These are phyloP conservation scores for Gadopsis bispinosus DNA, from an alignment of 2,797 vertebrate genomes.

Conservation along the genomic window DNA sequence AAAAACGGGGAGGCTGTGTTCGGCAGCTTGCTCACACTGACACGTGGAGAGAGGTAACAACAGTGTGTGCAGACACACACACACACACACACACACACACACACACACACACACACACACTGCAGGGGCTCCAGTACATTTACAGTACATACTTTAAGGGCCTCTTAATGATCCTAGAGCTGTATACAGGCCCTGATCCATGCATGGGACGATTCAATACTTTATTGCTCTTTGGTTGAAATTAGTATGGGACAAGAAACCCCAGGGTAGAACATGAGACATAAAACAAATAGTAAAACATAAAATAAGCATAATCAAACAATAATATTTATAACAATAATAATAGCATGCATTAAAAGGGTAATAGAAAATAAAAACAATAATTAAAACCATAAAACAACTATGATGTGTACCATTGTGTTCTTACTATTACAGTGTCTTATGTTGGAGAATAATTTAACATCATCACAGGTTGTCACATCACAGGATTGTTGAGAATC, in stretches of 20 bases:
- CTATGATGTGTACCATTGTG: neutral
- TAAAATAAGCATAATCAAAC: neutral
- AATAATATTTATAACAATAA: too few species aligned
- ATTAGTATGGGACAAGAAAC: neutral
- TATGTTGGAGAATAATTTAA: too few species aligned
- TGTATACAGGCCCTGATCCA: neutral
- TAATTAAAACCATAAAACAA: too few species aligned
- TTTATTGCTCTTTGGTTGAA: neutral
- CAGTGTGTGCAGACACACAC: too few species aligned
- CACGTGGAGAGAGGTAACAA: too few species aligned
- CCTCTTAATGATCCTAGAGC: neutral
- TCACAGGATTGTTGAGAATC: too few species aligned
- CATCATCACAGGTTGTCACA: too few species aligned
- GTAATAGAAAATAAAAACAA: neutral
- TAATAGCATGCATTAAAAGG: neutral
- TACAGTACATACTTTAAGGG: neutral
- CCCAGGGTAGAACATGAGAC: neutral
- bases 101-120: too few species aligned
- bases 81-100: too few species aligned
- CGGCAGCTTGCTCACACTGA: too few species aligned
- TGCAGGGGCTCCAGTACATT: conserved; percentile 8
- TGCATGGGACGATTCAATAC: neutral
- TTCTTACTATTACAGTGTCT: neutral
- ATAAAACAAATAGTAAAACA: neutral
- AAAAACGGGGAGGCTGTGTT: too few species aligned